phyloP scores from a whole-genome alignment of 2,113 vertebrate genomes.

The Charina bottae region DNA sequence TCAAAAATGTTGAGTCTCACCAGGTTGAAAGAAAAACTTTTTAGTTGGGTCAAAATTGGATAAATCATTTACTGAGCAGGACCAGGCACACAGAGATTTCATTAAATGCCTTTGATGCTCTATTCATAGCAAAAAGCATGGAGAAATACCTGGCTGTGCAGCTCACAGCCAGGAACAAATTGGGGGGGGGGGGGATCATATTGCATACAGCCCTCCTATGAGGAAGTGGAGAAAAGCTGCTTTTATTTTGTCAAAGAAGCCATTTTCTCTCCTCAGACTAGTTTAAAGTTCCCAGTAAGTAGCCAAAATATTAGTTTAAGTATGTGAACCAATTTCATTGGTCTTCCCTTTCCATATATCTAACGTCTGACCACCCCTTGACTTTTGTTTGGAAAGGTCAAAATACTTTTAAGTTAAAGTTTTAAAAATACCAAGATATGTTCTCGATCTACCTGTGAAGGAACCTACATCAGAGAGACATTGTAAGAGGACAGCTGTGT shows the following conservation, averaged over 20 bases:
- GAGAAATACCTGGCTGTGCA: slow-evolving; percentile 3
- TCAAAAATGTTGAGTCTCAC: slow-evolving; percentile 33
- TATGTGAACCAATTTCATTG: slow-evolving; percentile 31
- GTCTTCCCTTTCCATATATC: slow-evolving; percentile 14
- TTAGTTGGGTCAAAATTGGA: slow-evolving; percentile 28
- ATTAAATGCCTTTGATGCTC: slow-evolving; percentile 39
- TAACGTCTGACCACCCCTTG: slow-evolving; percentile 1
- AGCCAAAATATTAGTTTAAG: slow-evolving; percentile 40
- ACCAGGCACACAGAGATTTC: background rate
- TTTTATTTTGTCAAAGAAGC: slow-evolving; percentile 32
- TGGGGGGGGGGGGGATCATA: slow-evolving; percentile 31
- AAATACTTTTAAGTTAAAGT: slow-evolving; percentile 22
- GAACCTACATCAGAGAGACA: too few species aligned
- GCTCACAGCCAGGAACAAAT: slow-evolving; percentile 14
- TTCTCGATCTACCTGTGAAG: slow-evolving; percentile 31
- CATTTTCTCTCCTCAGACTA: background rate
- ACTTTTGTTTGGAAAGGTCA: slow-evolving; percentile 41
- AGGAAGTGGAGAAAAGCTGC: background rate
- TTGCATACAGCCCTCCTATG: background rate
- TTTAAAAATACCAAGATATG: background rate
- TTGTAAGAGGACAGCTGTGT: too few species aligned
- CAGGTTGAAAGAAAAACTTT: slow-evolving; percentile 26
- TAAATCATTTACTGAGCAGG: slow-evolving; percentile 30
- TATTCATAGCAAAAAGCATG: slow-evolving; percentile 35
- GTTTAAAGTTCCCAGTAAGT: background rate